Conservation (phyloP, 1,140 invertebrate genomes). For the Amphibalanus amphitrite region DNA sequence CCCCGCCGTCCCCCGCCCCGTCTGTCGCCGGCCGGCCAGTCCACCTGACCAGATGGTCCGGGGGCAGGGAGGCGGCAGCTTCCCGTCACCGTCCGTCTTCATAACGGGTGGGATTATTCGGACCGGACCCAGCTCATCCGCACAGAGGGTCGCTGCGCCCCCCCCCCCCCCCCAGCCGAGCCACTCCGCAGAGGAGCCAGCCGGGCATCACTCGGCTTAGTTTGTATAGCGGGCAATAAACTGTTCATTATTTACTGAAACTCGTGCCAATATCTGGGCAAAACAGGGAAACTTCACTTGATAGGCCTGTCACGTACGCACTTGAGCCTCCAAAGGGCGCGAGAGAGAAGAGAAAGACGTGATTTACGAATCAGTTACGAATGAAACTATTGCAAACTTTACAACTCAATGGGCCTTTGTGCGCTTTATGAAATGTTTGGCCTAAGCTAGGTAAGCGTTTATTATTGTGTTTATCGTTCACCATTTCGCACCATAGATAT, state of each 20-base stretch:
- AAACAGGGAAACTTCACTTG: not conserved
- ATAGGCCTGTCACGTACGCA: not conserved
- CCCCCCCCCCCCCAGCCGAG: not conserved
- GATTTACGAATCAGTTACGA: not conserved
- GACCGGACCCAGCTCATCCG: not conserved
- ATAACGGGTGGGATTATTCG: not conserved
- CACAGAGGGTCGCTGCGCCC: not conserved
- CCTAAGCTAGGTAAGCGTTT: too few relatives aligned
- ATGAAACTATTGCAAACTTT: too few relatives aligned
- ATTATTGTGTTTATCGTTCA: too few relatives aligned
- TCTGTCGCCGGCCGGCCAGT: not conserved
- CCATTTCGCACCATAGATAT: too few relatives aligned
- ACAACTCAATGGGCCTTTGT: too few relatives aligned
- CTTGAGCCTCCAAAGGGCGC: not conserved
- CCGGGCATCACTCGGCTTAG: not conserved
- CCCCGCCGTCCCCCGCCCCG: too few relatives aligned
- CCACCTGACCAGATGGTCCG: not conserved
- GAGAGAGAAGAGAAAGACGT: not conserved
- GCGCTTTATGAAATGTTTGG: too few relatives aligned
- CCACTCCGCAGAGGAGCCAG: not conserved
- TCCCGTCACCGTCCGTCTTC: not conserved
- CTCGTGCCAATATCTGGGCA: not conserved
- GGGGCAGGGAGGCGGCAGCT: not conserved
- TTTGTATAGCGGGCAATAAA: not conserved
- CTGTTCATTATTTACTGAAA: not conserved